Conservation (phyloP, 1,140 invertebrate genomes). For the Cydia strobilella region DNA sequence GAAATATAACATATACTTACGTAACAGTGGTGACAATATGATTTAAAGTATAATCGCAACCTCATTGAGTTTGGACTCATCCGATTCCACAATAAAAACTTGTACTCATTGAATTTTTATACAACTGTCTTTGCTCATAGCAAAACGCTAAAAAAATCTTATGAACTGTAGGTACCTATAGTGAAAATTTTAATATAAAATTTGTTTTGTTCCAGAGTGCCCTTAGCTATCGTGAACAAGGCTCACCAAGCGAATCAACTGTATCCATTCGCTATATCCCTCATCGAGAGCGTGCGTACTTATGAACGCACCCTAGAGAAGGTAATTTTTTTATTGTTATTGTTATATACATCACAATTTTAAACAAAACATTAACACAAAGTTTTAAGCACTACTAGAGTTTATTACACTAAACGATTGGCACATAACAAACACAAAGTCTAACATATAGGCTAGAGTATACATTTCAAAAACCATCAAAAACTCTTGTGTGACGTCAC, state of each 20-base stretch:
- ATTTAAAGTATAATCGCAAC: no score
- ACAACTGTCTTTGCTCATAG: no score
- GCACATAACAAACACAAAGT: slow-evolving; percentile 30
- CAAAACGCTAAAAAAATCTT: no score
- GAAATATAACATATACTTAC: no score
- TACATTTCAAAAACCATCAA: slow-evolving; percentile 17
- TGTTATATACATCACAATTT: neutral
- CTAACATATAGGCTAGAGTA: slow-evolving; percentile 7
- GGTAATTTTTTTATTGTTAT: slow-evolving; percentile 79
- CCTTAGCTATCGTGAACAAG: slow-evolving; percentile 98
- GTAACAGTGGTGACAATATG: no score
- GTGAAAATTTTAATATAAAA: neutral
- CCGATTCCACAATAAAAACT: no score
- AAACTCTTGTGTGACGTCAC: slow-evolving; percentile 46
- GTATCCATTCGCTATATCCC: slow-evolving; percentile 99
- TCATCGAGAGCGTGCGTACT: slow-evolving; percentile 98
- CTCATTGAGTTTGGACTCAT: no score
- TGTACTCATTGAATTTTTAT: no score
- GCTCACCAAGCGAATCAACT: slow-evolving; percentile 99
- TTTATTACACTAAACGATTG: slow-evolving; percentile 33
- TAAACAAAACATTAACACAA: slow-evolving; percentile 35
- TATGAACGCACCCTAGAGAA: slow-evolving; percentile 98
- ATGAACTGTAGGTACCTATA: no score
- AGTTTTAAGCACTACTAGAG: slow-evolving; percentile 42
- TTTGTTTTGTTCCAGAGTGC: slow-evolving; percentile 84